Evolutionary conservation across 2,113 vertebrate genomes (phyloP), one percentile per base, ranked within the genome.

Genomic region (Pogona vitticeps): DNA sequence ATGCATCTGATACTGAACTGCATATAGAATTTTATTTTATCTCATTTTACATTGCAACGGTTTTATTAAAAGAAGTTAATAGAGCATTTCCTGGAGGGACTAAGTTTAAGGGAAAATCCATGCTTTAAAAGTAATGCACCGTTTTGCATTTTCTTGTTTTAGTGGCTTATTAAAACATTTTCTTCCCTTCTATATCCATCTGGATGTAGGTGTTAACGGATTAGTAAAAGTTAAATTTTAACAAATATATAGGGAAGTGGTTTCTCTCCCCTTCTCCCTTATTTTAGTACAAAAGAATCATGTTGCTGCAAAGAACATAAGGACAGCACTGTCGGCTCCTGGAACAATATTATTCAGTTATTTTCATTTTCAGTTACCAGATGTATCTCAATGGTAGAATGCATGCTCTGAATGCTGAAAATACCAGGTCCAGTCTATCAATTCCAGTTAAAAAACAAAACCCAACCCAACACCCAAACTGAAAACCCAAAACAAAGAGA

Each of bases 141-240:
- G 2, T 20, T 18, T 28, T 56, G 13, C 1, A 20, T 12, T 52
- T 6, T 0, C 0, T 0, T 72, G 2, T 84, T 52, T 73, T 26
- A 68, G 36, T 3, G 46, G 0, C 6, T 70, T 56, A 82, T 82
- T 70, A 82, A 81, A 81, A 46, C 61, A 14, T 79, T 59, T 59
- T 79, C 8, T 23, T 79, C 40, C 46, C 28, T 42, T 67, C 17
- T 33, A 7, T 59, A 58, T 23, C 36, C 77, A 61, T 59, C 15
- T 79, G 33, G 33, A 61, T 79, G 13, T 38, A 65, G 59, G 59
- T 36, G 40, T 80, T 80, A 65, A 42, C 38, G 15, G 42, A 65
- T 18, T 31, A 21, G 6, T 8, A 14, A 40, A 33, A 28, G 33
- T 10, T 18, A 1, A 8, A 3, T n/a, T 1, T 2, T 28, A 56